phyloP scores from a whole-genome alignment of 2,797 vertebrate species.

The Enoplosus armatus region DNA sequence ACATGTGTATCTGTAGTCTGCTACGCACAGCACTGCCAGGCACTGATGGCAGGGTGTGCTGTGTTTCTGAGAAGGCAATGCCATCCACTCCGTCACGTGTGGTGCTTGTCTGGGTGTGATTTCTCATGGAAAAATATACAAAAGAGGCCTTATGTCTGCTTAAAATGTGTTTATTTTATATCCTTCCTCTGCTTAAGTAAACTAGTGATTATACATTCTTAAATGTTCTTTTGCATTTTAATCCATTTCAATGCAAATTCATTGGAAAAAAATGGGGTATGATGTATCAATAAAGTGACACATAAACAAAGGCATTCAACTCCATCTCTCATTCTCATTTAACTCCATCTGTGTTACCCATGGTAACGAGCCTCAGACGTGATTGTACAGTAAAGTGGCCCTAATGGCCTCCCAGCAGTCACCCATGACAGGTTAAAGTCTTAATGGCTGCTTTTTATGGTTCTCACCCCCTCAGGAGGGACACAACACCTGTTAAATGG shows the following conservation, averaged over 20 bases:
- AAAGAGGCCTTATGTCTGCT: constrained; percentile 22
- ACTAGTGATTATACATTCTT: not conserved
- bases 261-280: constrained; percentile 14
- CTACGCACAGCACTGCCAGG: constrained; percentile 36
- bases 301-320: constrained; percentile 62
- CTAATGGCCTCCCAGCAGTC: constrained; percentile 84
- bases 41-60: constrained; percentile 32
- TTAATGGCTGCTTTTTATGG: constrained; percentile 83
- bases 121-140: constrained; percentile 6
- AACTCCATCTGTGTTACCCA: constrained; percentile 73
- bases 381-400: constrained; percentile 83
- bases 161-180: not conserved
- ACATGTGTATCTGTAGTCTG: constrained; percentile 36
- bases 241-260: constrained; percentile 8
- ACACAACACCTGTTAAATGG: constrained; percentile 85
- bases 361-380: constrained; percentile 78
- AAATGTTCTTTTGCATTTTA: constrained; percentile 24
- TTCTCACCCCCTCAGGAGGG: constrained; percentile 68
- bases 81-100: constrained; percentile 20
- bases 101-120: constrained; percentile 11
- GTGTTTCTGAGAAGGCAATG: constrained; percentile 19
- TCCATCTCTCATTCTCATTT: constrained; percentile 65
- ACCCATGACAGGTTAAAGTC: constrained; percentile 86
- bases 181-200: not conserved
- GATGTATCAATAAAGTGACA: constrained; percentile 26